phyloP scores from a whole-genome alignment of 2,113 vertebrate species.

The Pollimyrus isidori region DNA sequence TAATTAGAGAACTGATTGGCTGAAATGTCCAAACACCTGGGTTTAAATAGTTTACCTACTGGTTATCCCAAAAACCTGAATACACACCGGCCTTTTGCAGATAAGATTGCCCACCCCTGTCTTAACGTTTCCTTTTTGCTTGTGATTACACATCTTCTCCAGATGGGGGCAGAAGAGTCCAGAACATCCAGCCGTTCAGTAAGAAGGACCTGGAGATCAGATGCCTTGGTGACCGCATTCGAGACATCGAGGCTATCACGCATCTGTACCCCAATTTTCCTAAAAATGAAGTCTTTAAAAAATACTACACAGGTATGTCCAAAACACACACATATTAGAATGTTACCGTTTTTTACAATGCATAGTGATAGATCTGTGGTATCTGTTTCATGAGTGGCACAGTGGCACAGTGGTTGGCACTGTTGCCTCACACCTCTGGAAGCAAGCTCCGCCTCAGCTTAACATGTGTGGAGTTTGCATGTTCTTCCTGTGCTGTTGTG shows the following conservation, averaged over 20 bases:
- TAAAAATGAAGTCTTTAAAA: slow-evolving; percentile 79
- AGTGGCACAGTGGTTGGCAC: background rate
- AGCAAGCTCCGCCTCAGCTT: background rate
- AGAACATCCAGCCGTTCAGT: slow-evolving; percentile 91
- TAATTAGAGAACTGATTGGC: too few relatives aligned
- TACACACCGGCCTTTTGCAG: too few relatives aligned
- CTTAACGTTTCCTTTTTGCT: background rate
- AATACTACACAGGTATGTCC: slow-evolving; percentile 77
- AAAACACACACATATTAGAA: background rate
- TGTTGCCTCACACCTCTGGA: background rate
- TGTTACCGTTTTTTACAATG: background rate
- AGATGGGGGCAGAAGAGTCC: slow-evolving; percentile 76
- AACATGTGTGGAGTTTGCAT: background rate
- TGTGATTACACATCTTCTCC: background rate
- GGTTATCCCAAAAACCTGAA: too few relatives aligned
- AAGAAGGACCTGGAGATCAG: slow-evolving; percentile 84
- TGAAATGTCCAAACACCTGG: too few relatives aligned
- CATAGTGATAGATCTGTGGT: background rate
- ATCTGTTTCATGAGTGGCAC: background rate
- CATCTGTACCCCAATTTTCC: slow-evolving; percentile 70
- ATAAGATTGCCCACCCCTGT: too few relatives aligned
- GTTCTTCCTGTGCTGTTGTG: background rate
- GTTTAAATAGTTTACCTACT: too few relatives aligned
- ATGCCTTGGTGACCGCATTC: slow-evolving; percentile 80
- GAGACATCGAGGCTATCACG: slow-evolving; percentile 73